Evolutionary conservation across 2,797 vertebrate species (phyloP), one percentile per base, ranked within the genome.

Genomic region (Brachyalestes nurse): DNA sequence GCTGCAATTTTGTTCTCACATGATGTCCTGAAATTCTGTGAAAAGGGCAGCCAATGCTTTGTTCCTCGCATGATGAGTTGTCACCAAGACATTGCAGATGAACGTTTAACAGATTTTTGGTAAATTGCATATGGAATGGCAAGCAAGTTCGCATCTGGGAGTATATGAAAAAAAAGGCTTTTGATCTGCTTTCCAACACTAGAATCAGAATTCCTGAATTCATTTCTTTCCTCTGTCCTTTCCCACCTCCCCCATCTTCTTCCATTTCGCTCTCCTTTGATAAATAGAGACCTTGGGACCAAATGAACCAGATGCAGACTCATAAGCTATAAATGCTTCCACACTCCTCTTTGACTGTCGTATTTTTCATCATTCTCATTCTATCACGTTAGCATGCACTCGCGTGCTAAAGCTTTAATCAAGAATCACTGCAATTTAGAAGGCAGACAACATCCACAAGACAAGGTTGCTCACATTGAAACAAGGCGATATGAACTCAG

Each of bases 301-400:
- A 67, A 78, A 64, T 60, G 69, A 79, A 75, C 57, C 79, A 87
- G 73, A 83, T 80, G 73, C 34, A 78, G 72, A 66, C 64, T 79
- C n/a, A 38, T 75, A 72, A 62, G 45, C 72, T 58, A 25, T 67
- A 79, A 74, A 34, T 60, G 69, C 72, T 74, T 79, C 70, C 21
- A 58, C 72, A 75, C 23, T 3, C 53, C 61, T 70, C 73, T 66
- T 21, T 34, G 51, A 78, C 38, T 23, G 65, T n/a, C 64, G 19
- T 64, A 8, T 66, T 64, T 67, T 78, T 42, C 47, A 4, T 2
- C n/a, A n/a, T 47, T 45, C 38, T 47, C 51, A 40, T 75, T 40
- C 19, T 1, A 34, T 75, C 45, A 69, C 58, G 66, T 65, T 66
- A 57, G 57, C 72, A n/a, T 55, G 49, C 72, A 49, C 49, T 69